Evolutionary conservation across 2,888 invertebrate genomes (phyloP).

Genomic region (Oscheius sp.): DNA sequence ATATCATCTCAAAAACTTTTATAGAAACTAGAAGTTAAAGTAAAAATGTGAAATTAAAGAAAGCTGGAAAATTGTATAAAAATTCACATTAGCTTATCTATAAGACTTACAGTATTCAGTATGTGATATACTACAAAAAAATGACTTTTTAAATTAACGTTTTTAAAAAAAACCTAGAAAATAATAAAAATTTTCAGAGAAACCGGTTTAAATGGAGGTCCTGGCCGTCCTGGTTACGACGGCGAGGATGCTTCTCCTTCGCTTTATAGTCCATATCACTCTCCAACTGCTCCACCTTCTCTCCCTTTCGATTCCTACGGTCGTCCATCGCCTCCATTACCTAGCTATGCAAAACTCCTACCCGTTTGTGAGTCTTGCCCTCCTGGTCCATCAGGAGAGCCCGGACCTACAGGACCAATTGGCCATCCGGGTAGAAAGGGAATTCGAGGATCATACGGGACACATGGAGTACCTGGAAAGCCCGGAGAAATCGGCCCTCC

Average conservation of each 20-base stretch:
- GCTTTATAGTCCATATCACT: neutral
- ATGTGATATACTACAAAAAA: too few relatives aligned
- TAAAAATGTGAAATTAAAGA: too few relatives aligned
- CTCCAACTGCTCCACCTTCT: neutral
- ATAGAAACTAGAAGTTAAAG: too few relatives aligned
- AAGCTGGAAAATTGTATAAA: too few relatives aligned
- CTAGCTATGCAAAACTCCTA: neutral
- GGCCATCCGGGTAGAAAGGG: conserved; percentile 41
- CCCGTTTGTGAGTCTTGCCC: conserved; percentile 22
- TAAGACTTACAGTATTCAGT: too few relatives aligned
- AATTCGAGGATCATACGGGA: conserved; percentile 40
- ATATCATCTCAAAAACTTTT: too few relatives aligned
- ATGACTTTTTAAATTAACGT: too few relatives aligned
- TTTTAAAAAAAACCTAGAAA: too few relatives aligned
- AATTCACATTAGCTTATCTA: too few relatives aligned
- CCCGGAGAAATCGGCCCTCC: conserved; percentile 35
- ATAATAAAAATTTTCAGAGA: conserved; percentile 13
- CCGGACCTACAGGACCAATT: conserved; percentile 27
- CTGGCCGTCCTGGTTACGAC: conserved; percentile 29
- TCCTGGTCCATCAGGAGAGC: conserved; percentile 14
- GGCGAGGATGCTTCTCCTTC: conserved; percentile 28
- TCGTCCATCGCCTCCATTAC: neutral
- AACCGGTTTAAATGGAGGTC: conserved; percentile 6
- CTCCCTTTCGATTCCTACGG: conserved; percentile 9
- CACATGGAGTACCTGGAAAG: conserved; percentile 35